Evolutionary conservation across 2,797 vertebrate genomes (phyloP).

Genomic region (Sciurus carolinensis): DNA sequence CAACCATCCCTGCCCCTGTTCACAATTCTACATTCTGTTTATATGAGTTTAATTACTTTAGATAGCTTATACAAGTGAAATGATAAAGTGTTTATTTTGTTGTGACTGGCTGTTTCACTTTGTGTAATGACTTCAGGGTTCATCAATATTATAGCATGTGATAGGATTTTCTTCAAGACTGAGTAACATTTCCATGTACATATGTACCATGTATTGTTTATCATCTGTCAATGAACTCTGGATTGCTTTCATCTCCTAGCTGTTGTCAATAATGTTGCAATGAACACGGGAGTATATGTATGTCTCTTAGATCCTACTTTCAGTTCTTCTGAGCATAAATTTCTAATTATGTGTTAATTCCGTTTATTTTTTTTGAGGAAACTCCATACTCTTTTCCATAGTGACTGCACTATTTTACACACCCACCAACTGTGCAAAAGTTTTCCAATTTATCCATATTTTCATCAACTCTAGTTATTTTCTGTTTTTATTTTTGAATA

Average conservation of each 20-base stretch:
- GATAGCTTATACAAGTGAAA: not conserved
- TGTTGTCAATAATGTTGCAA: not conserved
- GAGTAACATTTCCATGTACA: not conserved
- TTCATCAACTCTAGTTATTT: not conserved
- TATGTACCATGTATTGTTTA: not conserved
- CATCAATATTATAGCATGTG: not conserved
- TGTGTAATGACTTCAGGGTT: not conserved
- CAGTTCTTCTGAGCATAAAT: not conserved
- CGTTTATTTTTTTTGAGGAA: conserved; percentile 25
- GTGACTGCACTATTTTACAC: not conserved
- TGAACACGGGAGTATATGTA: not conserved
- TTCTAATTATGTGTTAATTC: not conserved
- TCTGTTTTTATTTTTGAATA: not conserved
- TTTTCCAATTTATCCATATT: not conserved
- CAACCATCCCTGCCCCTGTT: not conserved
- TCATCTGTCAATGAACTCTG: not conserved
- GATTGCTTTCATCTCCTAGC: not conserved
- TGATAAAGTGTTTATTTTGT: not conserved
- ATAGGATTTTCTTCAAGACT: not conserved
- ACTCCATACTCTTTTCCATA: not conserved
- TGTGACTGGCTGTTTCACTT: not conserved
- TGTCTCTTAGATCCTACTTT: not conserved
- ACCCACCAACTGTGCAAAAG: not conserved
- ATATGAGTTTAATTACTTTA: not conserved
- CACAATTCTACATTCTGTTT: not conserved